Conservation (phyloP, 2,113 vertebrate species). For the Tonatia bakeri region DNA sequence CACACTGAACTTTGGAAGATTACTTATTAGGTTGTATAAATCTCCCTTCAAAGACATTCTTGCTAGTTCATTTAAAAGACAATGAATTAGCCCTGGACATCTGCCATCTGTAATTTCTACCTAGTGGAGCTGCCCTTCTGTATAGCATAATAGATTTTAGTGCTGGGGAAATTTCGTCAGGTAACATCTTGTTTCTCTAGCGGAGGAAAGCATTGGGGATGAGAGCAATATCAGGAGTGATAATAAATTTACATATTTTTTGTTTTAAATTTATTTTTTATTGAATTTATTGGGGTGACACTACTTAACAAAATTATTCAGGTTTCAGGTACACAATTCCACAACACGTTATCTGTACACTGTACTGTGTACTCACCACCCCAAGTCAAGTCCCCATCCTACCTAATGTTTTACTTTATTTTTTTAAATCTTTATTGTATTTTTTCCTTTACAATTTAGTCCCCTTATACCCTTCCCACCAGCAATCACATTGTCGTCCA, state of each 20-base stretch:
- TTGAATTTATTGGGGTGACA: too few species aligned
- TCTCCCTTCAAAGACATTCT: slow-evolving; percentile 61
- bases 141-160: slow-evolving; percentile 31
- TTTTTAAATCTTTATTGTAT: too few species aligned
- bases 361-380: too few species aligned
- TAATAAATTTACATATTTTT: slow-evolving; percentile 32
- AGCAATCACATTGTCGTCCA: too few species aligned
- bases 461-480: too few species aligned
- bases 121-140: slow-evolving; percentile 21
- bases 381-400: too few species aligned
- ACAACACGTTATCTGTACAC: too few species aligned
- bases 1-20: slow-evolving; percentile 17
- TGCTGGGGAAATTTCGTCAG: slow-evolving; percentile 11
- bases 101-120: slow-evolving; percentile 54
- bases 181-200: slow-evolving; percentile 43
- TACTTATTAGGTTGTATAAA: slow-evolving; percentile 51
- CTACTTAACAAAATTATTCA: too few species aligned
- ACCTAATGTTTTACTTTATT: too few species aligned
- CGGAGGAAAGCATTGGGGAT: slow-evolving; percentile 2
- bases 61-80: slow-evolving; percentile 60
- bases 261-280: slow-evolving; percentile 36
- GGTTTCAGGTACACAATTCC: too few species aligned
- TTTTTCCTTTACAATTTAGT: too few species aligned
- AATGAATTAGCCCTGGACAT: slow-evolving; percentile 49
- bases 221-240: neutral